Conservation (phyloP, 2,113 vertebrate species). For the Aphyosemion australe region DNA sequence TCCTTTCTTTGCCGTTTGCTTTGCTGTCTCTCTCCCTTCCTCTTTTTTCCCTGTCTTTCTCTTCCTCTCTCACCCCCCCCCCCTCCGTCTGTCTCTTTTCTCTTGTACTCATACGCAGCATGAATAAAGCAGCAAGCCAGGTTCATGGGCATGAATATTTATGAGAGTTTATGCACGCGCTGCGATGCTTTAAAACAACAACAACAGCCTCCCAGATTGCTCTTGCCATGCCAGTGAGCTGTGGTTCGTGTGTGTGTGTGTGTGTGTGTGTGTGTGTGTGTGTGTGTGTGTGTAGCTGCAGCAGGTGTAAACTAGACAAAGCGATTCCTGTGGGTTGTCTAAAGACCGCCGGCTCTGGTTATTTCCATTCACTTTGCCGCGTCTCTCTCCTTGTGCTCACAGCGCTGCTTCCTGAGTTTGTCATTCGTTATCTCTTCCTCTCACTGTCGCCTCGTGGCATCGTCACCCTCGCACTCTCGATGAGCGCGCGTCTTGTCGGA, state of each 20-base stretch:
- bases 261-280: slow-evolving; percentile 20
- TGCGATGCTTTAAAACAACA: slow-evolving; percentile 75
- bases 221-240: slow-evolving; percentile 61
- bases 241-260: slow-evolving; percentile 33
- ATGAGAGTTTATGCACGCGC: slow-evolving; percentile 75
- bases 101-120: slow-evolving; percentile 65
- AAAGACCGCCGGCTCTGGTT: slow-evolving; percentile 57
- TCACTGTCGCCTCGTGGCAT: slow-evolving; percentile 41
- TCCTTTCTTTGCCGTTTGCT: slow-evolving; percentile 22
- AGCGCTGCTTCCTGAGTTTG: slow-evolving; percentile 26
- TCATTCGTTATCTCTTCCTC: slow-evolving; percentile 17
- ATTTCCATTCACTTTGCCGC: slow-evolving; percentile 33
- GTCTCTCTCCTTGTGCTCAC: slow-evolving; percentile 33
- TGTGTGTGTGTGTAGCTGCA: slow-evolving; percentile 28
- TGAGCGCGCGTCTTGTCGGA: slow-evolving; percentile 17
- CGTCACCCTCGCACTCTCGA: slow-evolving; percentile 11
- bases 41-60: slow-evolving; percentile 3
- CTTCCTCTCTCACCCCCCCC: not conserved
- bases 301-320: slow-evolving; percentile 74
- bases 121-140: slow-evolving; percentile 76
- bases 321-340: slow-evolving; percentile 65
- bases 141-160: slow-evolving; percentile 79
- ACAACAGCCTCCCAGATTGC: slow-evolving; percentile 67
- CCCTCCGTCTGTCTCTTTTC: slow-evolving; percentile 29
- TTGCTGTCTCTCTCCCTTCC: not conserved